Base-by-base conservation (phyloP, 2,888 invertebrate genomes). In the Cinara cedri region DNA sequence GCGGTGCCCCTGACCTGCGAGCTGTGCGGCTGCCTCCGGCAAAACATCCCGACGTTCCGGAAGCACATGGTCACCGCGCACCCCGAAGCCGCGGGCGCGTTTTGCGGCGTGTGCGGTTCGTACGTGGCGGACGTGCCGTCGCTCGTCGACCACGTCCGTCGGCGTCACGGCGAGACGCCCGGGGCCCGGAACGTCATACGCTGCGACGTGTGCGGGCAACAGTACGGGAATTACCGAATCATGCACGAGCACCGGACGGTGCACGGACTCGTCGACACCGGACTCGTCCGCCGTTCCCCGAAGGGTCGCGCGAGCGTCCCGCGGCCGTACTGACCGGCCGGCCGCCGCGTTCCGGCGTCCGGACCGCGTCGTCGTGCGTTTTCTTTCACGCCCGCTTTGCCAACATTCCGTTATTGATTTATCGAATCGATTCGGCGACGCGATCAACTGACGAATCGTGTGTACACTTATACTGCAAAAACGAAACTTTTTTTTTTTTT, bases 191-290 rank as follows among this genome's bases (percentile, higher is more conserved):
- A 26, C n/a, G 11, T 6, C 3, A 70, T 70, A 34, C 70, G 70
- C 34, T 70, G 70, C 54, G 10, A 19, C 21, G 70, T 70, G 70
- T 70, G 70, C 42, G 70, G 54, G 16, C 54, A 70, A 49, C 54
- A 14, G 3, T 70, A 70, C 54, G 70, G 70, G 19, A 70, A 70
- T 34, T 42, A 70, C 14, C 19, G 54, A 9, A 19, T 9, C 34
- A 54, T 70, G 70, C 13, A 8, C 14, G 3, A 0, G 1, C 70
- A 70, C 70, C 13, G 54, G 54, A 14, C 8, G 19, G 34, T 70
- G 70, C 70, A 70, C 54, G 34, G 51, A 14, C 3, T 14, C 19
- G 34, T 34, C 34, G 34, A 34, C 34, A 6, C 3, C 34, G 3
- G 3, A 6, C 6, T 34, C 6, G 34, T 34, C 34, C 3, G 6